A percentile compares a stretch with the other conserved stretches of the same genome.
Evolutionary conservation across 2,797 vertebrate species (phyloP).

Genomic region (Thamnophis elegans): DNA sequence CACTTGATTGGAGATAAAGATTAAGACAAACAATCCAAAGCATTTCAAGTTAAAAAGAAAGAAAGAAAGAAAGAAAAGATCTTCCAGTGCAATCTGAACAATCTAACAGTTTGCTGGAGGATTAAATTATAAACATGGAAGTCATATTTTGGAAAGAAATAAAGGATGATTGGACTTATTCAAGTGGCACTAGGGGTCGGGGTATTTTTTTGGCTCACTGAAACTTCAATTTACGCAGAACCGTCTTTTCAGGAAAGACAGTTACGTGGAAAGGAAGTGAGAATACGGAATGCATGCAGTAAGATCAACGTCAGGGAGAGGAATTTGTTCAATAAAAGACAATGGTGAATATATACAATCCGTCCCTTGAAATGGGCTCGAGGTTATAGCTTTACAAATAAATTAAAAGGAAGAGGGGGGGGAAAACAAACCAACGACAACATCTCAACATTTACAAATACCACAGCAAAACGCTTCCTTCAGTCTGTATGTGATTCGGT

Average conservation of each 20-base stretch:
- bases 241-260: slow-evolving; percentile 40
- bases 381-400: slow-evolving; percentile 67
- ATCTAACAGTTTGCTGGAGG: slow-evolving; percentile 36
- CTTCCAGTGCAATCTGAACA: slow-evolving; percentile 35
- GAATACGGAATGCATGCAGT: slow-evolving; percentile 56
- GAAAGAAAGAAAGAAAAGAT: neutral
- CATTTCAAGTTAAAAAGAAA: slow-evolving; percentile 27
- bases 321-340: slow-evolving; percentile 54
- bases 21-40: slow-evolving; percentile 35
- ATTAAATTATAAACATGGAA: slow-evolving; percentile 46
- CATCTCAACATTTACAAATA: slow-evolving; percentile 72
- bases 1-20: slow-evolving; percentile 16
- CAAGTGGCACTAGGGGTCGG: slow-evolving; percentile 44
- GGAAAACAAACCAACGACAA: neutral
- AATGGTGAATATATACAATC: slow-evolving; percentile 57
- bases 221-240: slow-evolving; percentile 59
- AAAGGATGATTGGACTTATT: slow-evolving; percentile 51
- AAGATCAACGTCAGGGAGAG: slow-evolving; percentile 45
- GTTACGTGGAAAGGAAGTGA: slow-evolving; percentile 46
- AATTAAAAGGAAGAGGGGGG: slow-evolving; percentile 59
- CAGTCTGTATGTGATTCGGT: slow-evolving; percentile 41
- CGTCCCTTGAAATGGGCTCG: slow-evolving; percentile 54
- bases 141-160: slow-evolving; percentile 42
- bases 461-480: slow-evolving; percentile 40
- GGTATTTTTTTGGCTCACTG: slow-evolving; percentile 22